Conservation (phyloP, 2,797 vertebrate genomes). For the Notoglanidium macrostoma region DNA sequence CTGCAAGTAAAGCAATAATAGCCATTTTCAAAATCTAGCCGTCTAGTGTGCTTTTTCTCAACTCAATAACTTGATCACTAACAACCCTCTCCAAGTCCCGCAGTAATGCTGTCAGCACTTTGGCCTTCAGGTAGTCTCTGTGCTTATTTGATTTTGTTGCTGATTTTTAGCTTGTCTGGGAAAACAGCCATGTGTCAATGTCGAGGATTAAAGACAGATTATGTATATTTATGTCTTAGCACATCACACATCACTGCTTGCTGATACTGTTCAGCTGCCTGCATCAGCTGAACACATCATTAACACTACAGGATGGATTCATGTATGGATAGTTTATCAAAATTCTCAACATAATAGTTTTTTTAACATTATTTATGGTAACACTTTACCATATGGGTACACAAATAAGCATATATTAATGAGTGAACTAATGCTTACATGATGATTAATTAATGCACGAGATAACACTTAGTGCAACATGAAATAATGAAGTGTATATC, state of each 20-base stretch:
- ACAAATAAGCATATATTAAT: too few relatives aligned
- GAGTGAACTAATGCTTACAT: too few relatives aligned
- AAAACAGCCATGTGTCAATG: slow-evolving; percentile 18
- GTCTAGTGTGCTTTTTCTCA: slow-evolving; percentile 48
- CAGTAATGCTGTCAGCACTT: slow-evolving; percentile 68
- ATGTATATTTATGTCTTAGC: not conserved
- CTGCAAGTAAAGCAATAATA: slow-evolving; percentile 19
- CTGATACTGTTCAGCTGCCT: not conserved
- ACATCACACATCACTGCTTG: not conserved
- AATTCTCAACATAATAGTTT: not conserved
- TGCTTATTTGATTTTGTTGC: slow-evolving; percentile 26
- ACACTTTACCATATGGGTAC: too few relatives aligned
- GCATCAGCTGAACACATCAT: not conserved
- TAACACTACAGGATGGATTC: not conserved
- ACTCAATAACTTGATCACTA: slow-evolving; percentile 78
- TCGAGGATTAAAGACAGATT: not conserved
- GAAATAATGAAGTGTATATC: too few relatives aligned
- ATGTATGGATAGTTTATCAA: not conserved
- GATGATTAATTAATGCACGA: too few relatives aligned
- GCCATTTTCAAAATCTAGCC: slow-evolving; percentile 27
- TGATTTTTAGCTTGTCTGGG: slow-evolving; percentile 20
- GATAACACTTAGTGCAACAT: too few relatives aligned
- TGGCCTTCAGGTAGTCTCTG: slow-evolving; percentile 37
- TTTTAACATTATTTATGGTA: not conserved
- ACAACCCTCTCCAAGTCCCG: slow-evolving; percentile 69